Conservation (phyloP, 2,888 invertebrate species). For the Melanostoma mellinum region DNA sequence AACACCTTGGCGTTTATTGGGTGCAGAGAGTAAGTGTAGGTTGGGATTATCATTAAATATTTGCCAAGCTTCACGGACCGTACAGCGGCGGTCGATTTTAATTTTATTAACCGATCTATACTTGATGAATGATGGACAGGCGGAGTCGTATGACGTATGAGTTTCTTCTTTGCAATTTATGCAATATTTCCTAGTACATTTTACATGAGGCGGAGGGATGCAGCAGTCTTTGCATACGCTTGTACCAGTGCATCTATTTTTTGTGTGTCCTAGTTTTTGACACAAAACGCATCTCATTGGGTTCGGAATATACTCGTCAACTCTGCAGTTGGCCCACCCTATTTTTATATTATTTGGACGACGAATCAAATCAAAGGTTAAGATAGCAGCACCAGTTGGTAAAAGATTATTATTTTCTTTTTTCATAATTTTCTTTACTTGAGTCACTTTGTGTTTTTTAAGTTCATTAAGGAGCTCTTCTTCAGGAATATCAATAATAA, state of each 20-base stretch:
- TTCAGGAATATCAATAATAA: slow-evolving; percentile 1
- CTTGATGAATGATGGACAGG: not conserved
- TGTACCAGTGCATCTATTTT: not conserved
- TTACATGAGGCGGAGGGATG: not conserved
- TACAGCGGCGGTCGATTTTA: slow-evolving; percentile 2
- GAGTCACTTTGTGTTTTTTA: not conserved
- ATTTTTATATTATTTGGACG: slow-evolving; percentile 4
- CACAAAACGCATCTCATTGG: slow-evolving; percentile 10
- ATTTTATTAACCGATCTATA: slow-evolving; percentile 4
- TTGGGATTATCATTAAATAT: not conserved
- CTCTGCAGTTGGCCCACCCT: not conserved
- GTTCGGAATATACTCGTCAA: not conserved
- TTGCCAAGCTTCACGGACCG: not conserved
- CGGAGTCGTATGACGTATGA: slow-evolving; percentile 5
- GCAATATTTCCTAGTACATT: slow-evolving; percentile 9
- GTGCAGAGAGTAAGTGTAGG: not conserved
- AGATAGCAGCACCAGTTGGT: slow-evolving; percentile 6
- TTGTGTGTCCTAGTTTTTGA: not conserved
- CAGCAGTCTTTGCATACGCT: slow-evolving; percentile 2
- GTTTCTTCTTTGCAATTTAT: slow-evolving; percentile 2
- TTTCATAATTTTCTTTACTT: not conserved
- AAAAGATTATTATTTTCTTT: not conserved
- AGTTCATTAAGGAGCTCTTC: not conserved
- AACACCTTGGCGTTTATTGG: too few species aligned
- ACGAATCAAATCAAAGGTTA: slow-evolving; percentile 5